Conservation (phyloP, 2,113 vertebrate species). For the Cynoglossus semilaevis region DNA sequence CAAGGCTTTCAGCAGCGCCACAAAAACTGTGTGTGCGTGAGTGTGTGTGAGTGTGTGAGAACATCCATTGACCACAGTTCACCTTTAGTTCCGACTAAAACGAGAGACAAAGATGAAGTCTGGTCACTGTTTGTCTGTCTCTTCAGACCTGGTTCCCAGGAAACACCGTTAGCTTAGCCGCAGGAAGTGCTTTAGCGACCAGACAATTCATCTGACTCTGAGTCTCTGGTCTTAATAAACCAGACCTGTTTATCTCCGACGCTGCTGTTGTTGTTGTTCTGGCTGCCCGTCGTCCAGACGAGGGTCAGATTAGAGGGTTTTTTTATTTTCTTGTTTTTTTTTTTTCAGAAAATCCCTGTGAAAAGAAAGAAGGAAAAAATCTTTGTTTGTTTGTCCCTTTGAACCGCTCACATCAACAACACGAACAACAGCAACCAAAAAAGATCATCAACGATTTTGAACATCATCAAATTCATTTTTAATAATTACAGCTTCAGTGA, state of each 20-base stretch:
- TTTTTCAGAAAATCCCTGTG: not conserved
- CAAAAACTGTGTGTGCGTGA: constrained; percentile 36
- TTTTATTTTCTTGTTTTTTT: constrained; percentile 5
- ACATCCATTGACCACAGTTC: constrained; percentile 50
- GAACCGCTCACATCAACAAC: not conserved
- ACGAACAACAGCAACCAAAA: too few species aligned
- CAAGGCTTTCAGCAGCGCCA: constrained; percentile 34
- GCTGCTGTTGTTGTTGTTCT: constrained; percentile 1
- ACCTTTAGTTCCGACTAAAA: constrained; percentile 23
- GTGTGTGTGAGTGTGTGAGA: constrained; percentile 39
- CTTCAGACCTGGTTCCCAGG: constrained; percentile 53
- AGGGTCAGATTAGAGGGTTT: constrained; percentile 30
- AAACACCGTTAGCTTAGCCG: constrained; percentile 57
- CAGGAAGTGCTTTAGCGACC: constrained; percentile 37
- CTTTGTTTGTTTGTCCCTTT: constrained; percentile 7
- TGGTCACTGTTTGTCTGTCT: constrained; percentile 60
- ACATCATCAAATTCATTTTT: too few species aligned
- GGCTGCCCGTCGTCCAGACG: constrained; percentile 17
- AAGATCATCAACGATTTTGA: too few species aligned
- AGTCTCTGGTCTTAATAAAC: constrained; percentile 48
- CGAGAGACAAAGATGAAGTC: constrained; percentile 27
- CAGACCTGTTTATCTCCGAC: constrained; percentile 32
- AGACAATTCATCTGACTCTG: constrained; percentile 43
- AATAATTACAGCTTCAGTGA: too few species aligned
- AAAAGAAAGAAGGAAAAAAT: not conserved